phyloP scores from a whole-genome alignment of 2,113 vertebrate species.

The Platycercus adscitus region DNA sequence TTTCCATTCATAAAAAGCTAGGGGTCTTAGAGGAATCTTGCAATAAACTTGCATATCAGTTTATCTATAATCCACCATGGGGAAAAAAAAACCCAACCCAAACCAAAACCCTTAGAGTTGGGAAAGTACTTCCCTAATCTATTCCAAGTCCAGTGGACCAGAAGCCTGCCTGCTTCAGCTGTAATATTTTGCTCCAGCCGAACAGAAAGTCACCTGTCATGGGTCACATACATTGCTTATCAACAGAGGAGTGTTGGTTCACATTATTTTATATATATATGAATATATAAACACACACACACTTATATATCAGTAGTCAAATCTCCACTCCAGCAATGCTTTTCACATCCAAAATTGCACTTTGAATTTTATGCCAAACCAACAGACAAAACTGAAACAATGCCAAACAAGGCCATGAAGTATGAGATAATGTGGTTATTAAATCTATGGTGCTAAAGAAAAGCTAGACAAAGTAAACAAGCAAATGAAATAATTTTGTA shows the following conservation, averaged over 20 bases:
- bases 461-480: neutral
- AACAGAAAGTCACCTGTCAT: conserved; percentile 52
- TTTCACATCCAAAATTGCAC: neutral
- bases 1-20: conserved; percentile 74
- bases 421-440: neutral
- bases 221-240: conserved; percentile 47
- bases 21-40: conserved; percentile 55
- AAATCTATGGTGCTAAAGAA: neutral
- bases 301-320: conserved; percentile 25
- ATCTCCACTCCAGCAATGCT: conserved; percentile 5
- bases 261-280: neutral
- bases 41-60: conserved; percentile 57
- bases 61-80: conserved; percentile 66
- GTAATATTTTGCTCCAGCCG: conserved; percentile 41
- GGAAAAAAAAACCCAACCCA: neutral
- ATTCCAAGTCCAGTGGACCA: conserved; percentile 52
- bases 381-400: conserved; percentile 17
- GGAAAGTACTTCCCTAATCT: conserved; percentile 46
- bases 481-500: neutral
- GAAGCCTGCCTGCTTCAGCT: conserved; percentile 24
- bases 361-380: neutral
- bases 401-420: neutral
- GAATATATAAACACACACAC: neutral
- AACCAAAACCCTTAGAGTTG: neutral
- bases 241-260: neutral